Percentiles rank a stretch among this genome's conserved stretches.
These are phyloP conservation scores for Vultur gryphus DNA, from an alignment of 2,797 vertebrate genomes.

Conservation along the genomic window DNA sequence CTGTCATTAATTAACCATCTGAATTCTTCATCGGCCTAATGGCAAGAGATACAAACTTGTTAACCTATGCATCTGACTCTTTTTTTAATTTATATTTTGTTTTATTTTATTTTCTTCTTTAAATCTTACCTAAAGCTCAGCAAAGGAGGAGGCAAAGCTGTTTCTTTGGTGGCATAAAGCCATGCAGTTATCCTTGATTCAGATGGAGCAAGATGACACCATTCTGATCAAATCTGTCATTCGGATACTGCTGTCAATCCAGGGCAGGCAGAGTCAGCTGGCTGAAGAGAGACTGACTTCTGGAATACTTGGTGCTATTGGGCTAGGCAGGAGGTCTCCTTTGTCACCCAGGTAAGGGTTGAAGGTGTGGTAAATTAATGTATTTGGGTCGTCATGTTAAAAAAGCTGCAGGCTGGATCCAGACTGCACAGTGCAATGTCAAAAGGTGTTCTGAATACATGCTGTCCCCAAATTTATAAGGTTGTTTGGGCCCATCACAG, in stretches of 20 bases:
- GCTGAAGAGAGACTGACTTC: constrained; percentile 90
- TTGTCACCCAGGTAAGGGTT: constrained; percentile 84
- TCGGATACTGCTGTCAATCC: constrained; percentile 78
- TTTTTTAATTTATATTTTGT: background rate
- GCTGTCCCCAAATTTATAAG: rapidly evolving
- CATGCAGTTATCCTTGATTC: constrained; percentile 87
- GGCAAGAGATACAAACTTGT: background rate
- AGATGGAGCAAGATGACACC: constrained; percentile 83
- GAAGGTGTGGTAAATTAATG: background rate
- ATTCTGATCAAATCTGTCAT: constrained; percentile 75
- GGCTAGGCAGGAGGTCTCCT: constrained; percentile 90
- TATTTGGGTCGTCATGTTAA: rapidly evolving
- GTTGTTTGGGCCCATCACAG: background rate
- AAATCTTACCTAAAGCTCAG: constrained; percentile 71
- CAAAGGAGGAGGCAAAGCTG: constrained; percentile 89
- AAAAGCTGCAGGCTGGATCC: background rate
- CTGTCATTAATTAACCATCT: background rate
- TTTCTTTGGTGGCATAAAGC: constrained; percentile 97
- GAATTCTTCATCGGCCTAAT: background rate
- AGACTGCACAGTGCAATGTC: background rate
- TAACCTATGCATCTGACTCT: background rate
- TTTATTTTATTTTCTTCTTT: background rate
- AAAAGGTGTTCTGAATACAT: background rate
- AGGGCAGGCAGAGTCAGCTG: constrained; percentile 82
- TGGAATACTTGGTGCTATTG: constrained; percentile 91